Evolutionary conservation across 2,888 invertebrate genomes (phyloP).

Genomic region (Scelioninae gen. 1): DNA sequence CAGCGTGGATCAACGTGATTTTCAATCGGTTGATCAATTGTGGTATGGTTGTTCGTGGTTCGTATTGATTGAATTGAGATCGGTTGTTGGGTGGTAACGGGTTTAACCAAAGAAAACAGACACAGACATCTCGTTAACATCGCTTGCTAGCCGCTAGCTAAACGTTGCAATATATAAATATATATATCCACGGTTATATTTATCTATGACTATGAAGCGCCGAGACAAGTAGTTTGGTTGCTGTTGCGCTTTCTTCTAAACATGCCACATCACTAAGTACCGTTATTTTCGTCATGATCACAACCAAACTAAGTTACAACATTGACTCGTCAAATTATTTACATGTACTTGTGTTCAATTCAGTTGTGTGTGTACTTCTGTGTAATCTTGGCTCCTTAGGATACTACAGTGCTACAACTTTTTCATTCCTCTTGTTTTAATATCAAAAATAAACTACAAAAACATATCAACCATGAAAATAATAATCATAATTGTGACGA

Average conservation of each 20-base stretch:
- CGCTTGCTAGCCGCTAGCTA: conserved; percentile 74
- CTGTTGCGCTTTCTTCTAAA: conserved; percentile 57
- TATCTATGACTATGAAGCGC: conserved; percentile 60
- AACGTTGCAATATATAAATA: conserved; percentile 69
- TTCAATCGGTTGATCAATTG: conserved; percentile 77
- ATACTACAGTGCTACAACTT: conserved; percentile 3
- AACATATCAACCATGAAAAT: too few species aligned
- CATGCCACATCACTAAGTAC: conserved; percentile 59
- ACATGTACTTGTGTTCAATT: conserved; percentile 24
- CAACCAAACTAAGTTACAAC: conserved; percentile 64
- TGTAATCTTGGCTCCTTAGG: conserved; percentile 15
- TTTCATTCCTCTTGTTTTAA: neutral
- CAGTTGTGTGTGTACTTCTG: too few species aligned
- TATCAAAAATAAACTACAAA: too few species aligned
- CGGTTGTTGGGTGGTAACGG: conserved; percentile 79
- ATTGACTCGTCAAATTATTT: conserved; percentile 55
- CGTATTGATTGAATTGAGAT: too few species aligned
- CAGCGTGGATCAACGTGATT: conserved; percentile 79
- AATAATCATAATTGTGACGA: too few species aligned
- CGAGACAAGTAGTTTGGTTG: conserved; percentile 65
- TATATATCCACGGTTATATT: conserved; percentile 66
- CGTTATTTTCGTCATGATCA: conserved; percentile 41
- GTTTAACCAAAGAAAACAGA: conserved; percentile 80
- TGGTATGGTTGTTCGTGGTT: too few species aligned
- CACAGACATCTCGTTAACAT: conserved; percentile 79